Base-by-base conservation (phyloP, 2,888 invertebrate species). In the Torymus tubicola region DNA sequence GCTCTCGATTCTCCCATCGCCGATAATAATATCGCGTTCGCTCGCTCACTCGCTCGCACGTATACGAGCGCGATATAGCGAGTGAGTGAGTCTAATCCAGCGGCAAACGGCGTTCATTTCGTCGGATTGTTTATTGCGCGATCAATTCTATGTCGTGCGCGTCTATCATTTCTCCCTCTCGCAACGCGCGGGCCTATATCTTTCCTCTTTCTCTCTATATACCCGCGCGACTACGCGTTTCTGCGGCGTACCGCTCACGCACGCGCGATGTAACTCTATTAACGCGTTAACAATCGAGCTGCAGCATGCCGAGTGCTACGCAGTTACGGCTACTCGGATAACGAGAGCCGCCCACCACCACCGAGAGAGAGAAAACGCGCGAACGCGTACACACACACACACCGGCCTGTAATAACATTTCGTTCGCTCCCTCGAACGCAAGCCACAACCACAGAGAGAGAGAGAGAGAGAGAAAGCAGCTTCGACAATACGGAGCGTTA, bases 241-340 rank as follows among this genome's bases (percentile, higher is more conserved):
- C 31, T 31, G 31, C 31, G 31, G 31, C 31, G 3, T 3, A 8
- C 31, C 31, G 3, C 31, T n/a, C n/a, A 31, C 31, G 31, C 31
- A 31, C 31, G 31, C 31, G 31, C 21, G 55, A 60, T 72, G 80
- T 81, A 83, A 84, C 84, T 85, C 84, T 80, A 85, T 85, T 84
- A 85, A 83, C 82, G 82, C 80, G 82, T 84, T 83, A 82, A 81
- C 85, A 83, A 84, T 84, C 80, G 80, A 64, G 24, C n/a, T 61
- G 42, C n/a, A n/a, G n/a, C n/a, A n/a, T n/a, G 10, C 31, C 31
- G 31, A 2, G 60, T n/a, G n/a, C n/a, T n/a, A n/a, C 14, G 52
- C 58, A 61, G 75, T 67, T 67, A 67, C 3, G 52, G 60, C 68
- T 53, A 58, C 67, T 67, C 67, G 71, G 75, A 31, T 75, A 75